phyloP scores from a whole-genome alignment of 1,140 invertebrate species.

The Musca domestica region DNA sequence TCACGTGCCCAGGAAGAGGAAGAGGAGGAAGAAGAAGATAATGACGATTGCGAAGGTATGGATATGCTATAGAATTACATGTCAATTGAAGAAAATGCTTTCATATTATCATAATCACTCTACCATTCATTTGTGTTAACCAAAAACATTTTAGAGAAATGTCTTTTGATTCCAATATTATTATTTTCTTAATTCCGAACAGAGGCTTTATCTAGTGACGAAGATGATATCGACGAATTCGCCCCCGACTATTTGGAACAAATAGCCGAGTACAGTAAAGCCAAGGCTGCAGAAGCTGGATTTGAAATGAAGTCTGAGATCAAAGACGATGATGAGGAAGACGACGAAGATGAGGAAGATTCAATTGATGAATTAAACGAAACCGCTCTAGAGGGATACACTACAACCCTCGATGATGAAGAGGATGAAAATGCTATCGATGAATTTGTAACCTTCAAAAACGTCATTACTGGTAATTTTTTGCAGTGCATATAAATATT shows the following conservation, averaged over 20 bases:
- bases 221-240: conserved; percentile 90
- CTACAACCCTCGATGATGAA: conserved; percentile 88
- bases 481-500: too few species aligned
- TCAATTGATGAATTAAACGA: conserved; percentile 68
- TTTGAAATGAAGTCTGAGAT: conserved; percentile 60
- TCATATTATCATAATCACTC: too few species aligned
- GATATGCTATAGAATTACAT: too few species aligned
- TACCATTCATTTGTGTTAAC: too few species aligned
- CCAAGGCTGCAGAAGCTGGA: conserved; percentile 59
- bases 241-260: conserved; percentile 80
- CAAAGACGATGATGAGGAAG: conserved; percentile 62
- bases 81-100: too few species aligned
- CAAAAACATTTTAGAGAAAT: too few species aligned
- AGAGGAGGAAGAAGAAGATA: conserved; percentile 74
- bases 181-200: conserved; percentile 21
- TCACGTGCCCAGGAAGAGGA: conserved; percentile 77
- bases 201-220: conserved; percentile 86
- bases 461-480: conserved; percentile 73
- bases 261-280: conserved; percentile 67
- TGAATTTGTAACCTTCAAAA: conserved; percentile 93
- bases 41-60: conserved; percentile 64
- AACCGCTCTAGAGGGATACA: conserved; percentile 80
- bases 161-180: too few species aligned
- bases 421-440: conserved; percentile 69
- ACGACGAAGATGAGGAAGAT: conserved; percentile 65